Conservation (phyloP, 2,113 vertebrate species). For the Sinocyclocheilus anophthalmus region DNA sequence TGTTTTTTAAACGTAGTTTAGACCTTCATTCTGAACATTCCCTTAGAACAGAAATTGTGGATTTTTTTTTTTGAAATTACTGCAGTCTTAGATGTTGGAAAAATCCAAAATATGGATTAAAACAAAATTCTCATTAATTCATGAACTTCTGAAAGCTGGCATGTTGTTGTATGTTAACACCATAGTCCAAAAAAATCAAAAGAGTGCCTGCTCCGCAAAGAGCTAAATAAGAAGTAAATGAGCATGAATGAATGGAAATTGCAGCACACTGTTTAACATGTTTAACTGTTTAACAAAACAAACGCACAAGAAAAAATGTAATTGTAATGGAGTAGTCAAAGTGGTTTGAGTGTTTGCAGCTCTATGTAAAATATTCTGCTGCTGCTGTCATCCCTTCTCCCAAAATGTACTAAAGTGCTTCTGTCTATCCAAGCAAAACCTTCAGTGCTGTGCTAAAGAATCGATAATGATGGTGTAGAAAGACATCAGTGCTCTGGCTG, state of each 20-base stretch:
- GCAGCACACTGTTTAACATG: neutral
- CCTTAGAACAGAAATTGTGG: too few species aligned
- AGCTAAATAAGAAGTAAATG: neutral
- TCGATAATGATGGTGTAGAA: neutral
- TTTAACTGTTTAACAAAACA: neutral
- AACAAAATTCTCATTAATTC: neutral
- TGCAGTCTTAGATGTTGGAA: too few species aligned
- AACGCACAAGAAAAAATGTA: neutral
- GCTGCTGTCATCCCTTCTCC: neutral
- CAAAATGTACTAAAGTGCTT: neutral
- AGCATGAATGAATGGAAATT: neutral
- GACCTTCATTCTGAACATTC: neutral
- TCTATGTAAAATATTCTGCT: neutral
- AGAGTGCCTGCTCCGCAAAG: neutral
- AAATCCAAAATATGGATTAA: too few species aligned
- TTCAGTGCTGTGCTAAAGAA: neutral
- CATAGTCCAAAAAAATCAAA: neutral
- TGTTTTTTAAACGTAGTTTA: too few species aligned
- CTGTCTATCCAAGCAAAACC: slow-evolving; percentile 3
- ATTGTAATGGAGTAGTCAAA: neutral
- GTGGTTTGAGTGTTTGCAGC: neutral
- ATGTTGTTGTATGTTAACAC: neutral
- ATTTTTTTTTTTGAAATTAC: too few species aligned
- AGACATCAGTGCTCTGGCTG: neutral
- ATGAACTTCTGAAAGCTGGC: neutral